These are phyloP conservation scores for Phorcus lineatus DNA, from an alignment of 2,888 invertebrate genomes.

Conservation along the genomic window DNA sequence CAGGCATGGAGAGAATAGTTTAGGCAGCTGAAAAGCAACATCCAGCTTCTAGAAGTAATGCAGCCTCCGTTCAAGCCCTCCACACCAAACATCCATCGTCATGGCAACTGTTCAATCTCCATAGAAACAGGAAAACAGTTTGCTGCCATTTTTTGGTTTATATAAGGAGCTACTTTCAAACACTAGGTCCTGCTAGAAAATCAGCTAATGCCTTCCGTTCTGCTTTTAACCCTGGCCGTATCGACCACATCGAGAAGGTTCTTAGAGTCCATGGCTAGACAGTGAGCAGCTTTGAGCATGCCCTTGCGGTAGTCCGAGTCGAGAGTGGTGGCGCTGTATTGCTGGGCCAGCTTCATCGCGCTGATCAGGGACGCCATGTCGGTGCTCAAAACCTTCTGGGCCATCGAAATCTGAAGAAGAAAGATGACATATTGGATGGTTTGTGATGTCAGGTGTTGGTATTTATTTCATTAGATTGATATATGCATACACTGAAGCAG, in stretches of 20 bases:
- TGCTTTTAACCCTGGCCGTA: conserved; percentile 79
- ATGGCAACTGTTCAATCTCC: background rate
- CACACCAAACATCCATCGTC: no score
- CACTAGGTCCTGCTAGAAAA: background rate
- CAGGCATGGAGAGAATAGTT: no score
- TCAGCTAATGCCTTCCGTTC: conserved; percentile 22
- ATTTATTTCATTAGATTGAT: no score
- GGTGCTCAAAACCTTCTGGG: conserved; percentile 95
- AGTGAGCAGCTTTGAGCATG: conserved; percentile 96
- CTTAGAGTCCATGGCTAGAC: conserved; percentile 97
- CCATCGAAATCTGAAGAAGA: conserved; percentile 89
- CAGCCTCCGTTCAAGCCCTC: background rate
- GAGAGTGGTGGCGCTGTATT: conserved; percentile 91
- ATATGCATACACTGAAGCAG: no score
- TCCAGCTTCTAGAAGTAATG: background rate
- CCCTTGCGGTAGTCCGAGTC: conserved; percentile 94
- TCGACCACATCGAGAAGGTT: conserved; percentile 96
- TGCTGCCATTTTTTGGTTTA: conserved; percentile 10
- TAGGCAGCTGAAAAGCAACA: no score
- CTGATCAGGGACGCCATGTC: conserved; percentile 96
- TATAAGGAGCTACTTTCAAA: background rate
- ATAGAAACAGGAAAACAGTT: conserved; percentile 6
- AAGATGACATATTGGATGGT: background rate
- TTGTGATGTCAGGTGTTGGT: background rate
- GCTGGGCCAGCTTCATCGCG: conserved; percentile 94